Percentiles rank a stretch among this genome's conserved stretches.
Conservation (phyloP, 2,797 vertebrate species). For the Adelosebastes latens region DNA sequence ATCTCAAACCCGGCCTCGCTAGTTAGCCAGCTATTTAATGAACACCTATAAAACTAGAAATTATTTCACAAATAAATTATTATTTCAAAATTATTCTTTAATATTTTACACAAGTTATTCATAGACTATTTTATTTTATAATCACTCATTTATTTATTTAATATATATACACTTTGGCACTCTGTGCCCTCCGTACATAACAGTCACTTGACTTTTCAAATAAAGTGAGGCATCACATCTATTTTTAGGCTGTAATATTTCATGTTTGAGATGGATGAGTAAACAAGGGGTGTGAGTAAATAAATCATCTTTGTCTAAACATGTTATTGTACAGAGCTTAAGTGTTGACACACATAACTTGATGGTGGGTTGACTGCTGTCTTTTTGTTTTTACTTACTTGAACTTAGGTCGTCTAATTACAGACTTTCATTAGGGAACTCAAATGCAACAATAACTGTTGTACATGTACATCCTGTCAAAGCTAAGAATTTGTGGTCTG, state of each 20-base stretch:
- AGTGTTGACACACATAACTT: background rate
- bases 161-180: background rate
- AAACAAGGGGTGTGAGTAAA: background rate
- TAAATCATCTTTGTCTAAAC: background rate
- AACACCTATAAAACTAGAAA: background rate
- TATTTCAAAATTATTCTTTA: too few relatives aligned
- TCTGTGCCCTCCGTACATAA: background rate
- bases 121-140: background rate
- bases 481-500: background rate
- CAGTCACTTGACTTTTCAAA: background rate
- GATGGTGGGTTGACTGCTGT: background rate
- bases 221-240: background rate
- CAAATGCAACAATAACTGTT: background rate
- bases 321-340: background rate
- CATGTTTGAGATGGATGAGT: background rate
- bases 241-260: background rate
- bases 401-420: background rate
- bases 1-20: background rate
- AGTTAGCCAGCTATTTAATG: background rate
- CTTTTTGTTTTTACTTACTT: background rate
- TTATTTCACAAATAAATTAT: background rate
- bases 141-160: background rate
- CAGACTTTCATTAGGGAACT: background rate
- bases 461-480: background rate
- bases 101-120: background rate